Evolutionary conservation across 2,113 vertebrate genomes (phyloP).

Genomic region (Copsychus sechellarum): DNA sequence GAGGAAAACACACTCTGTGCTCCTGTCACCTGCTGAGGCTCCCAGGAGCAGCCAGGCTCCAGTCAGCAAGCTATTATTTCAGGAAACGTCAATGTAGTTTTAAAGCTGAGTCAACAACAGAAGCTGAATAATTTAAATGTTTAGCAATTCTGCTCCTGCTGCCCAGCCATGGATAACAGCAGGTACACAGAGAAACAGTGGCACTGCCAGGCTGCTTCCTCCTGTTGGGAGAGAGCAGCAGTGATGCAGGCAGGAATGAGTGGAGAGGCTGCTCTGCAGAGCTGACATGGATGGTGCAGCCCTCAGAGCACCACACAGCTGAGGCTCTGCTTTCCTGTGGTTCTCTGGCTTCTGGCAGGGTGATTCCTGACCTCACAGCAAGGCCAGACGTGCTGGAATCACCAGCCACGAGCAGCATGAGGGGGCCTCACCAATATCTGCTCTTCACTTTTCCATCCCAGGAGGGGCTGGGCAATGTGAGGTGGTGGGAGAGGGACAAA

Average conservation of each 20-base stretch:
- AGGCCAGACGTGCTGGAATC: background rate
- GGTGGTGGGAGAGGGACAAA: background rate
- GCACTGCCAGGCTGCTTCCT: background rate
- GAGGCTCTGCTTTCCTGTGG: background rate
- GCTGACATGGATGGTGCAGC: background rate
- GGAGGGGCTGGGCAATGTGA: background rate
- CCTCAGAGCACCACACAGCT: background rate
- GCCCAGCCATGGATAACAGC: background rate
- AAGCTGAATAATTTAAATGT: slow-evolving; percentile 23
- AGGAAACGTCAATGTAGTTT: background rate
- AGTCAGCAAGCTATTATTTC: background rate
- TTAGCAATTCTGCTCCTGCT: background rate
- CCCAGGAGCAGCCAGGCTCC: background rate
- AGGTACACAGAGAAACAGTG: background rate
- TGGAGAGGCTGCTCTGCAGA: background rate
- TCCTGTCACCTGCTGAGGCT: background rate
- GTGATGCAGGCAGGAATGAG: background rate
- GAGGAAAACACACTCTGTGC: background rate
- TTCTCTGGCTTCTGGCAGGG: background rate
- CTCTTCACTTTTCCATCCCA: background rate
- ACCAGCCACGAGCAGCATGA: background rate
- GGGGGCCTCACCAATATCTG: background rate
- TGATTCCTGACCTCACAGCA: background rate
- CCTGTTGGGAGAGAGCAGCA: background rate
- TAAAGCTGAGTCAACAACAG: slow-evolving; percentile 30